These are phyloP conservation scores for Orthonyx spaldingii DNA, from an alignment of 2,113 vertebrate species.

Conservation along the genomic window DNA sequence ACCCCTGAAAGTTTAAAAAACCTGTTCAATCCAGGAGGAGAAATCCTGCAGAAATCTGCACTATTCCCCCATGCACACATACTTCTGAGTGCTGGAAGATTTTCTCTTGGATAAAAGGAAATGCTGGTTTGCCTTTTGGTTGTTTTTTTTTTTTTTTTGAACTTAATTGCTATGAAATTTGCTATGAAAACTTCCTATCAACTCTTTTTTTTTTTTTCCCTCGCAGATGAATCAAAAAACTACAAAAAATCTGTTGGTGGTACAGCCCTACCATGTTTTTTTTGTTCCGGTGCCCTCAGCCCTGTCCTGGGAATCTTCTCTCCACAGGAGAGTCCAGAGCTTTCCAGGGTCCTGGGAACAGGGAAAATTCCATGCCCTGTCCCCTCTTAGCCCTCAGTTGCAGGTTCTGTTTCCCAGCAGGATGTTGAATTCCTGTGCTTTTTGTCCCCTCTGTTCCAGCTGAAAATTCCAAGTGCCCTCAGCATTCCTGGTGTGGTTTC, in stretches of 20 bases:
- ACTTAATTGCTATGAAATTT: not conserved
- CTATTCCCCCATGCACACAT: fast-evolving
- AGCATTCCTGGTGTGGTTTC: too few species aligned
- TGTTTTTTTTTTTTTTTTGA: not conserved
- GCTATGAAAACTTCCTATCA: not conserved
- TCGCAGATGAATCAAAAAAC: not conserved
- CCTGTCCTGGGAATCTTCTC: not conserved
- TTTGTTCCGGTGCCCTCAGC: not conserved
- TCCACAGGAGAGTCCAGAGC: fast-evolving
- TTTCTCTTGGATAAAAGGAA: not conserved
- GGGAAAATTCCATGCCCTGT: not conserved
- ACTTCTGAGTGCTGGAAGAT: not conserved
- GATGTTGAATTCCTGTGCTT: not conserved
- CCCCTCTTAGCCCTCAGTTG: not conserved
- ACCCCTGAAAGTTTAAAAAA: not conserved
- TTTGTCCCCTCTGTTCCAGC: not conserved
- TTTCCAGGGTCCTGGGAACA: not conserved
- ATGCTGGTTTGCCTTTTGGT: not conserved
- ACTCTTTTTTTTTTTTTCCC: not conserved
- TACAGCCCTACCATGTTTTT: fast-evolving
- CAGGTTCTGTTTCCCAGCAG: not conserved
- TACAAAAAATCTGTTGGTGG: not conserved
- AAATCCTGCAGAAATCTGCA: not conserved
- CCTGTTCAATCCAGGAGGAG: not conserved
- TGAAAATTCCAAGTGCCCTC: not conserved